These are phyloP conservation scores for Drosophila antonietae DNA, from an alignment of 2,888 invertebrate species.

Conservation along the genomic window DNA sequence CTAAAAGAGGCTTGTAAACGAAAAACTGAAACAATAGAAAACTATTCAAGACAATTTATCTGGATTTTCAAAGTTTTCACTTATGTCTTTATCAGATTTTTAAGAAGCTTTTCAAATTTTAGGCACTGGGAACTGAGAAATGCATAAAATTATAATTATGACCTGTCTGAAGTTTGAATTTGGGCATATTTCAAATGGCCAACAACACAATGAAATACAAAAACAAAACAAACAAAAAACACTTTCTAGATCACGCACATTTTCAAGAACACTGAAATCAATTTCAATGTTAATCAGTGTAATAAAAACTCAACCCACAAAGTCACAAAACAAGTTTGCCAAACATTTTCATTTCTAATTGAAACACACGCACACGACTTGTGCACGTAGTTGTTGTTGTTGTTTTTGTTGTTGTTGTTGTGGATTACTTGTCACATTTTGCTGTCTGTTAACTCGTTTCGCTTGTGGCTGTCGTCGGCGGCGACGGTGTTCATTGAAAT, in stretches of 20 bases:
- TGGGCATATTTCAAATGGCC: neutral
- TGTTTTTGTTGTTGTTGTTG: constrained; percentile 23
- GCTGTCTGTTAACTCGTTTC: constrained; percentile 49
- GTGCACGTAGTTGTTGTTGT: constrained; percentile 16
- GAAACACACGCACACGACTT: constrained; percentile 60
- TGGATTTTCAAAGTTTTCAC: constrained; percentile 7
- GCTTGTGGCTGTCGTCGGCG: constrained; percentile 27
- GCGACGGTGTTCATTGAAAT: constrained; percentile 53
- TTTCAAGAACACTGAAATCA: constrained; percentile 35
- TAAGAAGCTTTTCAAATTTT: neutral
- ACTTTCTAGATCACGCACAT: neutral
- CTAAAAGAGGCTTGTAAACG: neutral
- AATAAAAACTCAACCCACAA: constrained; percentile 62
- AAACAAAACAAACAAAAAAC: neutral
- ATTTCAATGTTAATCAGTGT: constrained; percentile 62
- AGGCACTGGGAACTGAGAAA: constrained; percentile 1
- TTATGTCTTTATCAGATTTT: neutral
- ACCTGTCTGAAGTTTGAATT: neutral
- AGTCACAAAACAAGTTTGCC: constrained; percentile 68
- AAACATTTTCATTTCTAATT: constrained; percentile 73
- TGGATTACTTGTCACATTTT: constrained; percentile 63
- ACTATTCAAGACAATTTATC: constrained; percentile 3
- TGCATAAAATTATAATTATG: constrained; percentile 1
- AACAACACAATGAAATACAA: neutral
- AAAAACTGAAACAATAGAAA: constrained; percentile 4